phyloP scores from a whole-genome alignment of 2,888 invertebrate genomes.

The Tenthredo livida region DNA sequence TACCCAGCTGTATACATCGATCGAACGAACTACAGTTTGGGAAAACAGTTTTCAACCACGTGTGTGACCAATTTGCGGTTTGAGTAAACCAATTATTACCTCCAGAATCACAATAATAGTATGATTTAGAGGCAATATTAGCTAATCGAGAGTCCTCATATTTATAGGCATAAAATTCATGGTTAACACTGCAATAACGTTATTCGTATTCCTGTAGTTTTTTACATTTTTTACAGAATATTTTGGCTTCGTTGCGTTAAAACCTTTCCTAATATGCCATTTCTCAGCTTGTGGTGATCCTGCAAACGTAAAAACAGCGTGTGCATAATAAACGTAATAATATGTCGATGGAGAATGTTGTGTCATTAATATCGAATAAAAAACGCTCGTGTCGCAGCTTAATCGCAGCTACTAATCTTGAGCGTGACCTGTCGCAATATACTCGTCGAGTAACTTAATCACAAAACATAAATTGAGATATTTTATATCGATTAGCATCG shows the following conservation, averaged over 20 bases:
- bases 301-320: neutral
- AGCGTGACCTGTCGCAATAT: neutral
- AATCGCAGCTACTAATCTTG: neutral
- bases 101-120: neutral
- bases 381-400: neutral
- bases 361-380: neutral
- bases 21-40: neutral
- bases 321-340: neutral
- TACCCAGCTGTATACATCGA: neutral
- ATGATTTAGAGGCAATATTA: neutral
- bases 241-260: neutral
- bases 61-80: neutral
- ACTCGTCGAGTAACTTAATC: neutral
- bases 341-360: neutral
- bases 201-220: neutral
- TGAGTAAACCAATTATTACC: neutral
- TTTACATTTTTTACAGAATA: neutral
- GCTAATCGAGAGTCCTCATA: too few species aligned
- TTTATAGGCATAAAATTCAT: neutral
- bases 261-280: neutral
- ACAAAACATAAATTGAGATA: neutral
- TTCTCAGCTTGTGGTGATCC: neutral
- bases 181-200: neutral
- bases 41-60: neutral
- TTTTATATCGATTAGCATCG: neutral